Percentiles rank a stretch among this genome's conserved stretches.
Evolutionary conservation across 2,888 invertebrate species (phyloP).

Genomic region (Cheiracanthium punctorium): DNA sequence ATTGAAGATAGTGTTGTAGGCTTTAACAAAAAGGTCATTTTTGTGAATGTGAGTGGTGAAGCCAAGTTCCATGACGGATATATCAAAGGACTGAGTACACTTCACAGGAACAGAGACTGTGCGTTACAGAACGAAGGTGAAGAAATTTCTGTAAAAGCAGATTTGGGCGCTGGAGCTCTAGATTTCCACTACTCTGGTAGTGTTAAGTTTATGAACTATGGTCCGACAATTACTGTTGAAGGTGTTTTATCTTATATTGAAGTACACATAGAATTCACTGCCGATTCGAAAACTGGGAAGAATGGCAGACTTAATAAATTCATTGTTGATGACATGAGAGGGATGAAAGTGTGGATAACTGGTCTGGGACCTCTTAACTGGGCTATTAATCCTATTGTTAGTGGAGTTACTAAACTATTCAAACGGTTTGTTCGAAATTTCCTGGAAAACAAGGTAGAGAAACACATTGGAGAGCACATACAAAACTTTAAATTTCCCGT

Average conservation of each 20-base stretch:
- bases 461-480: constrained; percentile 32
- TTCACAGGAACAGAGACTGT: constrained; percentile 48
- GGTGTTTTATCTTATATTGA: constrained; percentile 38
- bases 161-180: constrained; percentile 53
- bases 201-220: constrained; percentile 48
- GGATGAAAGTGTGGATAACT: constrained; percentile 34
- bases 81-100: constrained; percentile 39
- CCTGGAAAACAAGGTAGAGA: constrained; percentile 31
- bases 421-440: constrained; percentile 24
- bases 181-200: constrained; percentile 42
- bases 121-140: constrained; percentile 20
- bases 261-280: constrained; percentile 45
- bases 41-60: constrained; percentile 53
- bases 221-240: constrained; percentile 35
- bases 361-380: constrained; percentile 55
- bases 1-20: constrained; percentile 38
- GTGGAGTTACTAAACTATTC: constrained; percentile 36
- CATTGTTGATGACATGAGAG: constrained; percentile 51
- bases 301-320: constrained; percentile 38
- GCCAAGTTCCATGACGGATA: constrained; percentile 58
- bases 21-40: constrained; percentile 47
- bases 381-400: constrained; percentile 39
- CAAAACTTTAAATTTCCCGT: constrained; percentile 46
- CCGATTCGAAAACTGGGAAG: constrained; percentile 41
- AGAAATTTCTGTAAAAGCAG: constrained; percentile 28